These are phyloP conservation scores for Amblyjoppa fuscipennis DNA, from an alignment of 2,888 invertebrate genomes.

Conservation along the genomic window DNA sequence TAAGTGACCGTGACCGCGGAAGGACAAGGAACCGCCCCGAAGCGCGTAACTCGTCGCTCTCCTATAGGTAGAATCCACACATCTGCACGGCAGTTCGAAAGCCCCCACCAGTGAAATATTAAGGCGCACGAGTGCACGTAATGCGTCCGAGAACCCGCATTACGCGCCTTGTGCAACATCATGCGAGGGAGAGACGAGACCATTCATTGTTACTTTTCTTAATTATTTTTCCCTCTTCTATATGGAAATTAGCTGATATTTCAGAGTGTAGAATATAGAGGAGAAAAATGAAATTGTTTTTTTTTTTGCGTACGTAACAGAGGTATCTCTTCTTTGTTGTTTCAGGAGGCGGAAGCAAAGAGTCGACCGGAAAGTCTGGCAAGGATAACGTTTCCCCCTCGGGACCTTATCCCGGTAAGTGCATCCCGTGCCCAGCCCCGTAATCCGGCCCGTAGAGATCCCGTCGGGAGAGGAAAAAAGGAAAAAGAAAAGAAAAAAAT, in stretches of 20 bases:
- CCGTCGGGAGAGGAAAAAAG: conserved; percentile 17
- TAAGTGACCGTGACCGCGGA: conserved; percentile 29
- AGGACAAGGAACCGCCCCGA: not conserved
- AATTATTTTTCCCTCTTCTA: conserved; percentile 6
- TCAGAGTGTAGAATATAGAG: conserved; percentile 14
- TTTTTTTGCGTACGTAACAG: conserved; percentile 56
- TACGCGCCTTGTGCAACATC: conserved; percentile 31
- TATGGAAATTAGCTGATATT: conserved; percentile 47
- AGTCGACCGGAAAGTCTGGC: conserved; percentile 87
- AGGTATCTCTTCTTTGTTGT: conserved; percentile 81
- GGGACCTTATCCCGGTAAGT: conserved; percentile 86
- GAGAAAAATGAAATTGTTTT: not conserved
- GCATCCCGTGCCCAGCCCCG: conserved; percentile 32
- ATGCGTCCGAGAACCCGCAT: conserved; percentile 7
- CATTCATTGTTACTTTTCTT: conserved; percentile 14
- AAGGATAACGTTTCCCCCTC: conserved; percentile 91
- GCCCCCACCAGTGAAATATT: conserved; percentile 35
- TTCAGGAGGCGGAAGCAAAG: conserved; percentile 91
- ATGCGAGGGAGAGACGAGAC: conserved; percentile 29
- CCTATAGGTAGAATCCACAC: not conserved
- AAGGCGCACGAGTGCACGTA: conserved; percentile 58
- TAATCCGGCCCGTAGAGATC: conserved; percentile 27
- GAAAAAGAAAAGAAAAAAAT: conserved; percentile 6
- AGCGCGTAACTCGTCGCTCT: conserved; percentile 7
- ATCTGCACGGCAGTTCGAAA: not conserved